Evolutionary conservation across 64 coral and sea anemone genomes (phyloP), one percentile per base, ranked within the genome.

Genomic region (Stichodactyla helianthus): DNA sequence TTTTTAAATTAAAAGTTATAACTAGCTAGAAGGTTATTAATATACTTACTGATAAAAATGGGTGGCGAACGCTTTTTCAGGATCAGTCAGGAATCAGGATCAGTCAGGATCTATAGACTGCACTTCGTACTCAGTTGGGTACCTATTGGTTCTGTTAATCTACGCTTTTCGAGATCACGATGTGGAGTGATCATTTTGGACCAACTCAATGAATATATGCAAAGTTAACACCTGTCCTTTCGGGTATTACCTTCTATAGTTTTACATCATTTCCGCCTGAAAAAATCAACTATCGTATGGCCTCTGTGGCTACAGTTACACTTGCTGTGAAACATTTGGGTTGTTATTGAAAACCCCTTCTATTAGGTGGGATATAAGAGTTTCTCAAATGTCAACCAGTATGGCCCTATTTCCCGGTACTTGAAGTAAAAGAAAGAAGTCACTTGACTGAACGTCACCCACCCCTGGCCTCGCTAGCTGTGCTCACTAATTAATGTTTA

Each of bases 401-500:
- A 7, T 13, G 23, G 68, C 27, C 68, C 31, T 74, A 23, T 74
- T 74, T 74, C 68, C 68, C 26, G 68, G 68, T 74, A 74, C 68
- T 74, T 74, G 68, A 74, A 74, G 10, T 2, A 11, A 74, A 74
- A 74, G 26, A 74, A 74, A 74, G 22, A 2, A 12, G 10, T 12
- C 8, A 74, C 12, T 74, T 12, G 22, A 74, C 23, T 31, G 11
- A 23, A 74, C 25, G 68, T 26, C 68, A 74, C 9, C 17, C 68
- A 74, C 26, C 26, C 68, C 23, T 13, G 68, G 62, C 20, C 62
- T n/a, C 22, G 22, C 8, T 74, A 31, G 10, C 25, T 74, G 12
- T 12, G 25, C 68, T 74, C 13, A 74, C 68, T 31, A 27, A 74
- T 74, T 74, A 74, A 74, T 74, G 68, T 74, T 74, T 74, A 74